Evolutionary conservation across 1,140 invertebrate species (phyloP), one percentile per base, ranked within the genome.

Genomic region (Caerostris darwini): DNA sequence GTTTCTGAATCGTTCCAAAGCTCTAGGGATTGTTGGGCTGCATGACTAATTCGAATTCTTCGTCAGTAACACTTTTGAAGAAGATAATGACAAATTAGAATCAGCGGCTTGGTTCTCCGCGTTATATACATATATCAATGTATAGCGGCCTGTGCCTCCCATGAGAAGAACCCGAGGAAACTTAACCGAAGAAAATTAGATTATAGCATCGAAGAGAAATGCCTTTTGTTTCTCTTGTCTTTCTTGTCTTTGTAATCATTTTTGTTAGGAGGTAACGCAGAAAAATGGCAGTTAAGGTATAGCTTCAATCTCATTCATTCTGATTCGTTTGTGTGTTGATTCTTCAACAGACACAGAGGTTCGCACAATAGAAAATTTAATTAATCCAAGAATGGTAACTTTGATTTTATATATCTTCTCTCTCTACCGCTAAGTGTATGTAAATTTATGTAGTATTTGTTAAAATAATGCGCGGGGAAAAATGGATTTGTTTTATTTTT

Each of bases 31-130:
- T 81, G 92, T 94, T 88, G 85, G 92, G 85, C 86, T 94, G 85
- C 67, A 94, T 94, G 92, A 94, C 92, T 94, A 94, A 94, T 94
- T 94, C 86, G 92, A 94, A 94, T 94, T 94, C 92, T 94, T 94
- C 92, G 92, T 94, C 85, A 94, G 92, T 94, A 94, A 94, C 92
- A 94, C 92, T 94, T 94, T 94, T 94, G 92, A 94, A 94, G 92
- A 94, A 94, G 92, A 94, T 94, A 94, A 94, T 94, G 92, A 94
- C 92, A 94, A 94, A 94, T 94, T 94, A 94, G 92, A 94, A 94
- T 94, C 85, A 89, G 92, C 85, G 64, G 92, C 92, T 14, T 34
- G 53, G 69, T 67, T 71, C 86, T 59, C 61, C 58, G 58, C 67
- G 12, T 82, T 89, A 82, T 88, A 77, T 82, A 71, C 86, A 94